A percentile compares a stretch with the other conserved stretches of the same genome.
These are phyloP conservation scores for Lobophora halterata DNA, from an alignment of 2,888 invertebrate species.

Conservation along the genomic window DNA sequence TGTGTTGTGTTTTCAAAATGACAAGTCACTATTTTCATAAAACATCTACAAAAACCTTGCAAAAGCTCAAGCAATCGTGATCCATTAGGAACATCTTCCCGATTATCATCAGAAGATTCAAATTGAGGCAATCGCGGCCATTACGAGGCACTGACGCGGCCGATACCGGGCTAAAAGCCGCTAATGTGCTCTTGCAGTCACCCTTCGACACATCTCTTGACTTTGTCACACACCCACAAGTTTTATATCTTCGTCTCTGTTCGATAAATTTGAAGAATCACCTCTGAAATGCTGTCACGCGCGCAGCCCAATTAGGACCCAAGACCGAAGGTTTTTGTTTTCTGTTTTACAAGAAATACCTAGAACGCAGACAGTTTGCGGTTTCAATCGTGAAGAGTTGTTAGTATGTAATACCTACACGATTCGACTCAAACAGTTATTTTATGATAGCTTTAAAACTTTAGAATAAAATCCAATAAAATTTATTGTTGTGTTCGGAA, in stretches of 20 bases:
- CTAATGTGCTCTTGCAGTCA: conserved; percentile 59
- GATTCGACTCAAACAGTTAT: conserved; percentile 12
- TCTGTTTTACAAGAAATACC: conserved; percentile 23
- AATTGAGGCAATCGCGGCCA: conserved; percentile 66
- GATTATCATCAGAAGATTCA: conserved; percentile 56
- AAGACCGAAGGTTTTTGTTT: conserved; percentile 38
- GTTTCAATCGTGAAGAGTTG: conserved; percentile 16
- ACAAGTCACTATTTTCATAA: conserved; percentile 15
- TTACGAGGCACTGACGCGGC: conserved; percentile 65
- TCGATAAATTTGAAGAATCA: conserved; percentile 47
- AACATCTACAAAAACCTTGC: conserved; percentile 19
- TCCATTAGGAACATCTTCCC: conserved; percentile 52
- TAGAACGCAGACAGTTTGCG: conserved; percentile 24
- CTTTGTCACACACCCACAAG: conserved; percentile 38
- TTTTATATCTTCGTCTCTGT: conserved; percentile 39
- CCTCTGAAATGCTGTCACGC: conserved; percentile 60
- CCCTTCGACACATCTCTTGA: conserved; percentile 37
- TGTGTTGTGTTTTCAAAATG: neutral
- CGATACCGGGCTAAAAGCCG: conserved; percentile 52
- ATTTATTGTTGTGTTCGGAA: conserved; percentile 40
- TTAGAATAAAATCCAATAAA: conserved; percentile 31
- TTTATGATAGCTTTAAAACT: conserved; percentile 23
- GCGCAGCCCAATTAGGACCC: conserved; percentile 54
- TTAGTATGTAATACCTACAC: conserved; percentile 15
- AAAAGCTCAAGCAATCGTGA: conserved; percentile 31